Percentiles rank a stretch among this genome's conserved stretches.
These are phyloP conservation scores for Phalacrocorax carbo DNA, from an alignment of 2,113 vertebrate genomes.

Conservation along the genomic window DNA sequence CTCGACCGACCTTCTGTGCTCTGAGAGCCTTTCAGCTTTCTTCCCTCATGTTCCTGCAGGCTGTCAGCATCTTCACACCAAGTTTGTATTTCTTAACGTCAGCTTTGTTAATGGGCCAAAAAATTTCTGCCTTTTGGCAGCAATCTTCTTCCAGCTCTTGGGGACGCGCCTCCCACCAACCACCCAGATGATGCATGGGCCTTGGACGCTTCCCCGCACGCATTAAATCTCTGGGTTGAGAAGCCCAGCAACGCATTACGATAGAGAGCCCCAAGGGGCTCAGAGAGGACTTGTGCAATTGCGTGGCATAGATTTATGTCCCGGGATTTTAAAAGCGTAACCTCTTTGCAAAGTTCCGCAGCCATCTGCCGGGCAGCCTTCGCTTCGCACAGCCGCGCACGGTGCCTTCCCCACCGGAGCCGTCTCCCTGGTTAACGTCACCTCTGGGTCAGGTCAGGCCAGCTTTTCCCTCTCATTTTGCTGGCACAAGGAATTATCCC, in stretches of 20 bases:
- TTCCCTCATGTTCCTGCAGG: neutral
- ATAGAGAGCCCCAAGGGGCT: neutral
- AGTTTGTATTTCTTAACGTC: neutral
- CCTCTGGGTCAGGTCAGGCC: neutral
- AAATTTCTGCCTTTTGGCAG: neutral
- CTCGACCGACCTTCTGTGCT: neutral
- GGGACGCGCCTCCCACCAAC: neutral
- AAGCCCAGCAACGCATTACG: neutral
- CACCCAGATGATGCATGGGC: neutral
- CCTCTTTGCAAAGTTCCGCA: neutral
- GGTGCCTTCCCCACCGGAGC: fast-evolving
- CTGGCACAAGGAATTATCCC: no score
- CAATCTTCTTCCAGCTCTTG: fast-evolving
- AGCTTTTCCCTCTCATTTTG: neutral
- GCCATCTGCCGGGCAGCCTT: neutral
- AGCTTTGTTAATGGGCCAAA: neutral
- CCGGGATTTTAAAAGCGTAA: neutral
- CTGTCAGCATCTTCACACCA: neutral
- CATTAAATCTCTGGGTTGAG: neutral
- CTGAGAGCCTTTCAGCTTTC: neutral
- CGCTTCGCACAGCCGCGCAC: neutral
- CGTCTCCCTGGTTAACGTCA: fast-evolving
- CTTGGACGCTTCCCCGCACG: neutral
- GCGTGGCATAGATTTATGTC: neutral
- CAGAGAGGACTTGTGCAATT: neutral